Conservation (phyloP, 2,888 invertebrate genomes). For the Eupithecia tripunctaria region DNA sequence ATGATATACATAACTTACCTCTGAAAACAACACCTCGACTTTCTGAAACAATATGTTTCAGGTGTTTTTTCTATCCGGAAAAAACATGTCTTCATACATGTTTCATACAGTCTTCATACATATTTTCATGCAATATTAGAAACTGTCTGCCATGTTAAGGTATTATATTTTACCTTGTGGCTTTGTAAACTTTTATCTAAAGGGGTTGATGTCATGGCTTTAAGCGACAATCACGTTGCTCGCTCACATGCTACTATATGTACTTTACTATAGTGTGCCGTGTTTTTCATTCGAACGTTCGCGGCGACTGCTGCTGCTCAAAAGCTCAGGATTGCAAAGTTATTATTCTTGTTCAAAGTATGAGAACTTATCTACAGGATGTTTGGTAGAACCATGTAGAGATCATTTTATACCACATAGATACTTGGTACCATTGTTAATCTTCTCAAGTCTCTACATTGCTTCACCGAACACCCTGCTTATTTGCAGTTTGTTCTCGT, state of each 20-base stretch:
- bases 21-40: not conserved
- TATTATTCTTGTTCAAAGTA: not conserved
- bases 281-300: constrained; percentile 12
- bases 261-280: not conserved
- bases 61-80: not conserved
- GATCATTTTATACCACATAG: not conserved
- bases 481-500: not conserved
- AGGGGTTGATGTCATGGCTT: constrained; percentile 1
- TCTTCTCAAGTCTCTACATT: not conserved
- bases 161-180: not conserved
- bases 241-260: constrained; percentile 20
- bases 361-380: not conserved
- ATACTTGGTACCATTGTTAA: not conserved
- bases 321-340: constrained; percentile 10
- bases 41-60: not conserved
- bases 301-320: not conserved
- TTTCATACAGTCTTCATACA: not conserved
- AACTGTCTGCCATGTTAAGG: not conserved
- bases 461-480: not conserved
- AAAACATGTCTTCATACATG: not conserved
- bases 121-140: too few relatives aligned
- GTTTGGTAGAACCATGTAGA: not conserved
- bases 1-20: not conserved
- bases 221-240: constrained; percentile 5
- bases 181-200: constrained; percentile 4